Percentiles rank a stretch among this genome's conserved stretches.
phyloP scores from a whole-genome alignment of 1,140 invertebrate species.

The Caerostris darwini region DNA sequence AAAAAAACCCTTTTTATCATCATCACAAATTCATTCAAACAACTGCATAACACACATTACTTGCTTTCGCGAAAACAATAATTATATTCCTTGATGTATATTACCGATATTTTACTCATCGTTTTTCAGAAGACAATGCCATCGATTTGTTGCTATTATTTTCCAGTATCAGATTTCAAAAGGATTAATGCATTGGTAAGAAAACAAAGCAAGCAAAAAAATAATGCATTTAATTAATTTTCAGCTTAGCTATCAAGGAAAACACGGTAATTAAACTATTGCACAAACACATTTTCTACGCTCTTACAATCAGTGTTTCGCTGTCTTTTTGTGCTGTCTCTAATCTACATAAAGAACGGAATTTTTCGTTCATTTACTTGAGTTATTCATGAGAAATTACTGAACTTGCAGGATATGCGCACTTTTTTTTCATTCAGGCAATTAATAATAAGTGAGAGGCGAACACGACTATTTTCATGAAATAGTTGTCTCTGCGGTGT shows the following conservation, averaged over 20 bases:
- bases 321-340: not conserved
- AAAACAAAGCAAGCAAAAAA: too few relatives aligned
- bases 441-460: too few relatives aligned
- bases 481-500: too few relatives aligned
- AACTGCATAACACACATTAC: not conserved
- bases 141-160: slow-evolving; percentile 20
- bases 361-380: too few relatives aligned
- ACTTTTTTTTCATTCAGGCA: too few relatives aligned
- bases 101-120: not conserved
- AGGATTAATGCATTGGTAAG: not conserved
- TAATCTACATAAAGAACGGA: slow-evolving; percentile 48
- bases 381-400: too few relatives aligned
- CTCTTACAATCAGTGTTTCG: not conserved
- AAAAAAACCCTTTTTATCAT: too few relatives aligned
- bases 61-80: not conserved
- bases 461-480: too few relatives aligned
- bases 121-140: not conserved
- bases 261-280: slow-evolving; percentile 54
- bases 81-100: not conserved
- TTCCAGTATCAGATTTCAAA: not conserved
- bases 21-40: not conserved
- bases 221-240: slow-evolving; percentile 50
- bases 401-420: too few relatives aligned
- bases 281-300: not conserved
- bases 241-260: not conserved